These are phyloP conservation scores for Chelonia mydas DNA, from an alignment of 2,797 vertebrate species.

Conservation along the genomic window DNA sequence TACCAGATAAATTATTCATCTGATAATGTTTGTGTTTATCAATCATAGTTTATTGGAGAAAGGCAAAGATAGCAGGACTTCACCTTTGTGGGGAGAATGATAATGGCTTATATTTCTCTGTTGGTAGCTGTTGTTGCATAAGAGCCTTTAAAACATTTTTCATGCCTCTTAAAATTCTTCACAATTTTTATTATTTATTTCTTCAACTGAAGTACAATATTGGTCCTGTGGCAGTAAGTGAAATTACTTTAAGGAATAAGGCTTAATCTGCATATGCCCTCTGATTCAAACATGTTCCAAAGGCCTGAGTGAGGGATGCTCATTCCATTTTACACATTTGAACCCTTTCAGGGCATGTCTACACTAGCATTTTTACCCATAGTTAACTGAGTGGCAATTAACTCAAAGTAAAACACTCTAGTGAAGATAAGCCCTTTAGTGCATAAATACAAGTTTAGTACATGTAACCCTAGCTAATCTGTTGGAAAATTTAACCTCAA, in stretches of 20 bases:
- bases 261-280: background rate
- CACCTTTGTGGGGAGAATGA: background rate
- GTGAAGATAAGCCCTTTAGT: background rate
- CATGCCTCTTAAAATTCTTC: background rate
- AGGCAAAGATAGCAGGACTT: background rate
- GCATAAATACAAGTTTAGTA: rapidly evolving
- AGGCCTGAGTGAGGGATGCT: background rate
- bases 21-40: background rate
- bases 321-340: background rate
- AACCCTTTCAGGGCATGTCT: background rate
- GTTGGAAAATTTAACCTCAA: background rate
- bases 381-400: background rate
- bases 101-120: background rate
- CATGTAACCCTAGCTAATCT: rapidly evolving
- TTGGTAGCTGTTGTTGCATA: background rate
- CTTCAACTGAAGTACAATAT: background rate
- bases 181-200: background rate
- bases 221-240: background rate
- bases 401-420: background rate
- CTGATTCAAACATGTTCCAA: background rate
- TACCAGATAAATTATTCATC: background rate
- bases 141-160: background rate
- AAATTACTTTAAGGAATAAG: background rate
- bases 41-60: background rate
- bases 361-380: background rate